These are phyloP conservation scores for Drosophila lacicola DNA, from an alignment of 2,888 invertebrate genomes.

Conservation along the genomic window DNA sequence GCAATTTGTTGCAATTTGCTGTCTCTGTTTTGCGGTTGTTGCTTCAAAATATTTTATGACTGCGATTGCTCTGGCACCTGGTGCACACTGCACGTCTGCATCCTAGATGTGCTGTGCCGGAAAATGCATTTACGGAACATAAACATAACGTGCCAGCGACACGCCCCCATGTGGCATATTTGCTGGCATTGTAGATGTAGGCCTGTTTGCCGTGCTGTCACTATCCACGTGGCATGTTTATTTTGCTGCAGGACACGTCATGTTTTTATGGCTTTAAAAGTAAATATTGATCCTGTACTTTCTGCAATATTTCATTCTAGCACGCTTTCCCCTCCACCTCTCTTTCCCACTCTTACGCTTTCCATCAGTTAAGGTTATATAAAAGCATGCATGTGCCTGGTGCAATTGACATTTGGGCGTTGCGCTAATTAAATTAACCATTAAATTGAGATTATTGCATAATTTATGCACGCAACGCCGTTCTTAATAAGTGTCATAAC, in stretches of 20 bases:
- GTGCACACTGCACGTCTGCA: constrained; percentile 11
- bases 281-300: constrained; percentile 52
- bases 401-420: constrained; percentile 47
- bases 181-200: constrained; percentile 6
- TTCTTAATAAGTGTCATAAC: constrained; percentile 55
- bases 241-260: constrained; percentile 52
- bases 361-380: neutral
- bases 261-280: constrained; percentile 52
- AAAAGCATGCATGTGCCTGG: constrained; percentile 2
- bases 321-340: neutral
- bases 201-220: constrained; percentile 34
- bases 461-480: constrained; percentile 62
- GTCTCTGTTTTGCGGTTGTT: constrained; percentile 61
- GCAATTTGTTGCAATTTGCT: constrained; percentile 76
- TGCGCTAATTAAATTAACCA: constrained; percentile 71
- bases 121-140: constrained; percentile 75
- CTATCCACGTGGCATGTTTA: constrained; percentile 56
- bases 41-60: constrained; percentile 70
- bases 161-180: constrained; percentile 42
- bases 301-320: constrained; percentile 20
- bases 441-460: constrained; percentile 67
- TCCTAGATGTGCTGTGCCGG: constrained; percentile 26
- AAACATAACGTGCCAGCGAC: constrained; percentile 58
- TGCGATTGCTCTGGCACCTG: constrained; percentile 40
- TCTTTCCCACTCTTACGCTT: neutral